A percentile compares a stretch with the other conserved stretches of the same genome.
phyloP scores from a whole-genome alignment of 2,797 vertebrate genomes.

The Prionace glauca region DNA sequence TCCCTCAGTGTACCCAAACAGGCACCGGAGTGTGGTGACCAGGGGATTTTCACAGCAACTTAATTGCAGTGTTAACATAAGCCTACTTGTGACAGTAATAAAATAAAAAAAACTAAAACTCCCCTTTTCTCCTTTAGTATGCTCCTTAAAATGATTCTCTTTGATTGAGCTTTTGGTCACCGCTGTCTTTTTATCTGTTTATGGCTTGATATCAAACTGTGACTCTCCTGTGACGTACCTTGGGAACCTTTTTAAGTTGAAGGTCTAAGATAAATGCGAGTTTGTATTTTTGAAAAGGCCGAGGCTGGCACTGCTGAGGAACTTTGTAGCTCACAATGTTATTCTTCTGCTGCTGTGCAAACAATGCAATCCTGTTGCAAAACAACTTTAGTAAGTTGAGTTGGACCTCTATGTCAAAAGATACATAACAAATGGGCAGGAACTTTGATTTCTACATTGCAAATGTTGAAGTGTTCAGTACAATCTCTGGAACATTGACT shows the following conservation, averaged over 20 bases:
- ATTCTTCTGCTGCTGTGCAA: background rate
- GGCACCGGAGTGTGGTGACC: too few species aligned
- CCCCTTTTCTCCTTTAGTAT: background rate
- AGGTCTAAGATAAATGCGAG: background rate
- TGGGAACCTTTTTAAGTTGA: background rate
- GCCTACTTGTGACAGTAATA: too few species aligned
- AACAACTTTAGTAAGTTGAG: background rate
- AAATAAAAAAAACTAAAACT: too few species aligned
- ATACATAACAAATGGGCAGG: background rate
- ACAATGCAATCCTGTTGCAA: background rate
- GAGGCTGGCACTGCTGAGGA: background rate
- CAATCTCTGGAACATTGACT: background rate
- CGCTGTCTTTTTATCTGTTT: background rate
- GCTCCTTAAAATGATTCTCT: too few species aligned
- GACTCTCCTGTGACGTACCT: background rate
- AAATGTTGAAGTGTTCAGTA: background rate
- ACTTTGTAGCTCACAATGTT: background rate
- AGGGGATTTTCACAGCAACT: too few species aligned
- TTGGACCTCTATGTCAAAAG: background rate
- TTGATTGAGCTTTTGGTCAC: background rate
- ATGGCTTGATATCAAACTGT: background rate
- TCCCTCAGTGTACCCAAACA: too few species aligned
- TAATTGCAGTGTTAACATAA: too few species aligned
- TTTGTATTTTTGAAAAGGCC: background rate
- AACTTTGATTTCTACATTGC: background rate